Conservation (phyloP, 23 tunicate genomes). For the Diplosoma virens region DNA sequence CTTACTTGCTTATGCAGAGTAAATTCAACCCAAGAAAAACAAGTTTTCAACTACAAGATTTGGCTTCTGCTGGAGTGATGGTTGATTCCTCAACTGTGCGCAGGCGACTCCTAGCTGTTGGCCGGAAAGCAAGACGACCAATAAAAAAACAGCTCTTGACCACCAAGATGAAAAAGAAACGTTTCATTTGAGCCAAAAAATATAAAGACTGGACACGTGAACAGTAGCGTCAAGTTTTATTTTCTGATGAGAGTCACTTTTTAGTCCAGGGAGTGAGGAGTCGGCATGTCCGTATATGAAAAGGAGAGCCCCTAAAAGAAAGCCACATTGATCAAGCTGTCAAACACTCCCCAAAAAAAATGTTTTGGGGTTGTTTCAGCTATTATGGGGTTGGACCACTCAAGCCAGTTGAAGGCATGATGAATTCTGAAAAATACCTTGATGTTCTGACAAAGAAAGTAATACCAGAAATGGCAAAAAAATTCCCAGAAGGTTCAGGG, state of each 20-base stretch:
- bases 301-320: too few species aligned
- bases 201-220: background rate
- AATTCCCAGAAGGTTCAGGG: too few species aligned
- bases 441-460: too few species aligned
- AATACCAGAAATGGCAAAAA: too few species aligned
- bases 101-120: background rate
- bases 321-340: too few species aligned
- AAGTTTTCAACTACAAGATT: background rate
- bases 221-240: background rate
- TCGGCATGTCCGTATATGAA: too few species aligned
- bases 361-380: too few species aligned
- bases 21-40: conserved; percentile 4
- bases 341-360: too few species aligned
- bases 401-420: too few species aligned
- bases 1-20: too few species aligned
- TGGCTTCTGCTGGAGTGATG: conserved; percentile 8
- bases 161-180: conserved; percentile 1
- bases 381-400: too few species aligned
- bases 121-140: conserved; percentile 1
- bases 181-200: conserved; percentile 4
- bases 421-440: too few species aligned
- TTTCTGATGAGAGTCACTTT: conserved; percentile 16
- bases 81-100: conserved; percentile 14
- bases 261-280: conserved; percentile 13
- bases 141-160: conserved; percentile 4